A percentile compares a stretch with the other conserved stretches of the same genome.
Evolutionary conservation across 2,797 vertebrate species (phyloP).

Genomic region (Vultur gryphus): DNA sequence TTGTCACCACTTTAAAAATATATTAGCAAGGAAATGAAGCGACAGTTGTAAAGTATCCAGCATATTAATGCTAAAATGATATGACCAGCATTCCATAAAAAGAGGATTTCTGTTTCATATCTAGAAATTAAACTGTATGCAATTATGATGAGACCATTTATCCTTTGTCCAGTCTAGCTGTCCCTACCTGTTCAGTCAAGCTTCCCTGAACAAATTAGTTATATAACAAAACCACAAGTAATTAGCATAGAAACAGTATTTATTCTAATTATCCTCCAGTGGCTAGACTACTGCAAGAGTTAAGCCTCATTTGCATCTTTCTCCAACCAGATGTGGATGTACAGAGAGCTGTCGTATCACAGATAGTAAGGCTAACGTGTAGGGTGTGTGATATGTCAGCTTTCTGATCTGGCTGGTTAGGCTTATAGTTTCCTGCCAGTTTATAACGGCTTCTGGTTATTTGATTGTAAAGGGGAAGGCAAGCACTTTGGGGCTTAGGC

Average conservation of each 20-base stretch:
- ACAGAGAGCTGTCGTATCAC: background rate
- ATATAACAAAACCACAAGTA: background rate
- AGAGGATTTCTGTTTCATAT: background rate
- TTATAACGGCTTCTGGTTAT: background rate
- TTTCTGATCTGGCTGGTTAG: background rate
- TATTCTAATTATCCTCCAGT: background rate
- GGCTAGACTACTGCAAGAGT: background rate
- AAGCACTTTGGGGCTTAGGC: background rate
- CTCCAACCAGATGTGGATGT: background rate
- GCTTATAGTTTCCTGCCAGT: background rate
- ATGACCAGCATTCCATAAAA: background rate
- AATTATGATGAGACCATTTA: background rate
- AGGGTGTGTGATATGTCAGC: background rate
- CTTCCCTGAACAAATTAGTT: background rate
- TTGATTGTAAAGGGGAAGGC: background rate
- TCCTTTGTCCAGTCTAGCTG: background rate
- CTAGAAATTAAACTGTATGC: background rate
- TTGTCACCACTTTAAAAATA: background rate
- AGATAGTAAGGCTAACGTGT: background rate
- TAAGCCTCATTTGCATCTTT: constrained; percentile 10
- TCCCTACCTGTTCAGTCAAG: background rate
- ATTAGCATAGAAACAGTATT: background rate
- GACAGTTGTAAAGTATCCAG: background rate
- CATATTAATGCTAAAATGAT: background rate
- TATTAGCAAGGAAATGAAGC: background rate